Evolutionary conservation across 30 jellyfish, hydroid and myxozoan genomes (phyloP).

Genomic region (Clytia hemisphaerica): DNA sequence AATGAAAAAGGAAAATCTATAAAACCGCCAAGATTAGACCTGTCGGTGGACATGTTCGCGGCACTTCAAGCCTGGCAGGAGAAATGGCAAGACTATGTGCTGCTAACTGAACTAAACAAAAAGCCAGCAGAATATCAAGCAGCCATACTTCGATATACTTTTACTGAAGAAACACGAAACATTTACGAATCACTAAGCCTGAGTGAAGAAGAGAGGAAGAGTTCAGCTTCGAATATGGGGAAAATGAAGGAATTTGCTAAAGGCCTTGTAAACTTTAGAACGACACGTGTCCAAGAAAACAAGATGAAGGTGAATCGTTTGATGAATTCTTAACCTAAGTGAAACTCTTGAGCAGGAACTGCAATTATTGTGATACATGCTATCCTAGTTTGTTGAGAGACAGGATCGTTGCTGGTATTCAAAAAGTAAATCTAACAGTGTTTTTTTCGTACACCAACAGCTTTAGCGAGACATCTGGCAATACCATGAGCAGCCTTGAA

Average conservation of each 20-base stretch:
- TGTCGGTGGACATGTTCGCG: slow-evolving; percentile 1
- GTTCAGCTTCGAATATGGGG: neutral
- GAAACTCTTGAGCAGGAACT: neutral
- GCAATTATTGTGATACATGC: no score
- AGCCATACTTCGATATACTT: slow-evolving; percentile 1
- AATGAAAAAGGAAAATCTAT: no score
- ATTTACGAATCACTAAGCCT: neutral
- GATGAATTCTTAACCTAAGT: neutral
- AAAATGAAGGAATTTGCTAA: neutral
- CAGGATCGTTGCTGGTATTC: no score
- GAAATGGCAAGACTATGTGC: slow-evolving; percentile 1
- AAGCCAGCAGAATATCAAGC: neutral
- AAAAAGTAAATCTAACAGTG: no score
- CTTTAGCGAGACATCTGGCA: no score
- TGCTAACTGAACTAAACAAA: neutral
- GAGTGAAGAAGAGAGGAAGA: neutral
- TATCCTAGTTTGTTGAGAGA: no score
- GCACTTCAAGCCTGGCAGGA: neutral
- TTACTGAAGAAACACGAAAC: slow-evolving; percentile 3
- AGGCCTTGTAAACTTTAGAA: neutral
- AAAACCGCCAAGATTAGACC: no score
- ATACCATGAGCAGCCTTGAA: no score
- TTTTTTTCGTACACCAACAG: no score
- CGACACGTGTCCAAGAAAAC: neutral
- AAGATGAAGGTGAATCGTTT: neutral